phyloP scores from a whole-genome alignment of 2,113 vertebrate species.

The Gulo gulo region DNA sequence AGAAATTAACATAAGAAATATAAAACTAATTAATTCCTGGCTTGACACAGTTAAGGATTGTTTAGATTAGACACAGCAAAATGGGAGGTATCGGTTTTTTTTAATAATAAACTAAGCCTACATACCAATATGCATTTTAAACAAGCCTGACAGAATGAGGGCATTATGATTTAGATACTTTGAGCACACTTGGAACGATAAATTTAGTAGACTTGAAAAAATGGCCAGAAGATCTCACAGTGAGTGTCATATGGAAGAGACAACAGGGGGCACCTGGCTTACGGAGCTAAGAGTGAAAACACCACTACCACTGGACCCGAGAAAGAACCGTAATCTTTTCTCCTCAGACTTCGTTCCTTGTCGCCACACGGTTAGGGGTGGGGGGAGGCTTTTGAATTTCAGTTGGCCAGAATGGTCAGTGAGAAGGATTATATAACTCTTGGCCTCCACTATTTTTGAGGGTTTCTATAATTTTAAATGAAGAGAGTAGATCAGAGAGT shows the following conservation, averaged over 20 bases:
- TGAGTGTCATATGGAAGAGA: neutral
- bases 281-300: neutral
- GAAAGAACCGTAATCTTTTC: neutral
- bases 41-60: slow-evolving; percentile 54
- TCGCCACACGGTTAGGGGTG: neutral
- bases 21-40: slow-evolving; percentile 64
- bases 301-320: neutral
- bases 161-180: slow-evolving; percentile 59
- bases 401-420: neutral
- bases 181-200: slow-evolving; percentile 42
- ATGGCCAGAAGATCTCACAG: neutral
- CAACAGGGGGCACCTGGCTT: neutral
- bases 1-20: slow-evolving; percentile 53
- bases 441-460: neutral
- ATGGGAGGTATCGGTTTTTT: slow-evolving; percentile 8
- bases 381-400: neutral
- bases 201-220: slow-evolving; percentile 60
- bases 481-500: neutral
- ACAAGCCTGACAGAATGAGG: slow-evolving; percentile 79
- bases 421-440: neutral
- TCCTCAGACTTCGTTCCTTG: neutral
- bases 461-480: neutral
- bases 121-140: slow-evolving; percentile 74
- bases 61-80: slow-evolving; percentile 56
- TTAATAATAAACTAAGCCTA: slow-evolving; percentile 68